Percentiles rank a stretch among this genome's conserved stretches.
phyloP scores from a whole-genome alignment of 1,140 invertebrate species.

The Phymastichus coffea region DNA sequence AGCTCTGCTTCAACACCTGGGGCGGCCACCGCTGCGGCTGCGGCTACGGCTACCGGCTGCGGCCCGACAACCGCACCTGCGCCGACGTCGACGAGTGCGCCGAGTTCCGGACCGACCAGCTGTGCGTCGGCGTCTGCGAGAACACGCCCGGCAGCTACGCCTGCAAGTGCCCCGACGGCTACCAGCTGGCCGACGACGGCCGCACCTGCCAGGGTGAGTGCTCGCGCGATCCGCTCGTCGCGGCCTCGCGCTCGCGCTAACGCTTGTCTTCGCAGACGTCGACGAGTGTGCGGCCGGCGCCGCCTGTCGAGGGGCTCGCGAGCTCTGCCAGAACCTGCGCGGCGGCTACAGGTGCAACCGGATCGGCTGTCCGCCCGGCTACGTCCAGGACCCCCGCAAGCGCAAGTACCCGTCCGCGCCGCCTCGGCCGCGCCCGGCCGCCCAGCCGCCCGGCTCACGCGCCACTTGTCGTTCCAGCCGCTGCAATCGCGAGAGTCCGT shows the following conservation, averaged over 20 bases:
- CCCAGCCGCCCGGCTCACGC: not conserved
- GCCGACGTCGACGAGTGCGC: constrained; percentile 87
- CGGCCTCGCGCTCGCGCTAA: not conserved
- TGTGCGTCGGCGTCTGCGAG: constrained; percentile 83
- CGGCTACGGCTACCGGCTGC: constrained; percentile 70
- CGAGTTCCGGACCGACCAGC: constrained; percentile 65
- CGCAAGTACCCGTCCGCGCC: constrained; percentile 65
- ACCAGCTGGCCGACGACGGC: constrained; percentile 68
- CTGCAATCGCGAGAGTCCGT: constrained; percentile 70
- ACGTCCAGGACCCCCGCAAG: constrained; percentile 69
- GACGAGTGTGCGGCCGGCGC: constrained; percentile 76
- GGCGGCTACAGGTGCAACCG: constrained; percentile 85
- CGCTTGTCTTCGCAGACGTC: constrained; percentile 67
- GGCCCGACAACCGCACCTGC: constrained; percentile 75
- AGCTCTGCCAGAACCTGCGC: constrained; percentile 87
- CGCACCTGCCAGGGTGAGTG: constrained; percentile 72
- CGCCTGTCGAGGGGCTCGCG: constrained; percentile 65
- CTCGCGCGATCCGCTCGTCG: not conserved
- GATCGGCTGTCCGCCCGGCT: constrained; percentile 82
- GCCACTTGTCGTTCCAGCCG: constrained; percentile 65
- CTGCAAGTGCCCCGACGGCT: constrained; percentile 86
- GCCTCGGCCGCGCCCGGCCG: not conserved
- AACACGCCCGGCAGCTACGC: constrained; percentile 85
- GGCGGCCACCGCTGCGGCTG: constrained; percentile 80
- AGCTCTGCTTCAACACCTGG: constrained; percentile 82